A percentile compares a stretch with the other conserved stretches of the same genome.
These are phyloP conservation scores for Carassius auratus DNA, from an alignment of 2,113 vertebrate species.

Conservation along the genomic window DNA sequence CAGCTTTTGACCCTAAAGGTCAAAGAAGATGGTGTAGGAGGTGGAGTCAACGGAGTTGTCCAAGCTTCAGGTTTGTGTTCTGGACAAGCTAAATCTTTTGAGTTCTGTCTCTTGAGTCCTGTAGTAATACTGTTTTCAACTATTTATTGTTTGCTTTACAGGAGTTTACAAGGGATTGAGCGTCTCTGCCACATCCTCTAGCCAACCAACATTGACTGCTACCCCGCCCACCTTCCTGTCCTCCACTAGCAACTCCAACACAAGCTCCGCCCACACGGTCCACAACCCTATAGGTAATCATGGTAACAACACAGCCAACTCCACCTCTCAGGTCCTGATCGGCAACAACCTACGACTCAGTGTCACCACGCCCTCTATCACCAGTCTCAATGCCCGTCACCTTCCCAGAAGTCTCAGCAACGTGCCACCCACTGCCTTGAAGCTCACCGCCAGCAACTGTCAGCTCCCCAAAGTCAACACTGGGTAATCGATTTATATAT, in stretches of 20 bases:
- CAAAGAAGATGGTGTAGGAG: slow-evolving; percentile 93
- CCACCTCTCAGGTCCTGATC: slow-evolving; percentile 92
- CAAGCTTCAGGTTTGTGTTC: slow-evolving; percentile 85
- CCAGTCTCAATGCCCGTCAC: slow-evolving; percentile 88
- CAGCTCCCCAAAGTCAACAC: slow-evolving; percentile 94
- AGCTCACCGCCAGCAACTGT: slow-evolving; percentile 89
- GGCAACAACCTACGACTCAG: slow-evolving; percentile 96
- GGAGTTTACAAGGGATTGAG: slow-evolving; percentile 97
- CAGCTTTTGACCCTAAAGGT: slow-evolving; percentile 95
- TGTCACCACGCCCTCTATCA: slow-evolving; percentile 86
- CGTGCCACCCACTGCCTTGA: slow-evolving; percentile 97
- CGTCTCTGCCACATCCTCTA: slow-evolving; percentile 84
- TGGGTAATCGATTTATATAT: slow-evolving; percentile 71
- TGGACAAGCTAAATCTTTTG: not conserved
- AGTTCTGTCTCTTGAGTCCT: not conserved
- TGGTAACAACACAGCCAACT: slow-evolving; percentile 84
- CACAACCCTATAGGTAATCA: slow-evolving; percentile 88
- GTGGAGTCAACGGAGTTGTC: slow-evolving; percentile 94
- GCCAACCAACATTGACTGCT: slow-evolving; percentile 73
- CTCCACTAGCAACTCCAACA: slow-evolving; percentile 65
- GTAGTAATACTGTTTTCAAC: not conserved
- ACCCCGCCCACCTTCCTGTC: slow-evolving; percentile 83
- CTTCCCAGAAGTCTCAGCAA: slow-evolving; percentile 94
- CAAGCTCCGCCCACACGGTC: slow-evolving; percentile 74
- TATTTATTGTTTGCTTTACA: slow-evolving; percentile 58